These are phyloP conservation scores for Muscidifurax raptorellus DNA, from an alignment of 1,140 invertebrate genomes.

Conservation along the genomic window DNA sequence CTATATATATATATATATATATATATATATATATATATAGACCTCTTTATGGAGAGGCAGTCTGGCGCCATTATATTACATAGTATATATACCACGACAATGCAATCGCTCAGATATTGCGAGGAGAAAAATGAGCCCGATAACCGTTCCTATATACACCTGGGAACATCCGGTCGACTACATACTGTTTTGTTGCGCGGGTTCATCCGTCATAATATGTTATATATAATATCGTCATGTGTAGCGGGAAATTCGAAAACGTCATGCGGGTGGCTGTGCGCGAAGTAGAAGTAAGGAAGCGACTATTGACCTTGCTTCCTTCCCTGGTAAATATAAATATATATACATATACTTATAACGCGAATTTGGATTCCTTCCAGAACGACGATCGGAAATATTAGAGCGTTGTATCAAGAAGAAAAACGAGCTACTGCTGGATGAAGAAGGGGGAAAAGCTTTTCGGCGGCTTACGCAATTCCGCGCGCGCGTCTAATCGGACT, in stretches of 20 bases:
- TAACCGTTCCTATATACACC: not conserved
- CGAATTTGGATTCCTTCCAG: not conserved
- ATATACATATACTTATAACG: not conserved
- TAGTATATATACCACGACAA: not conserved
- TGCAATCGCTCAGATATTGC: slow-evolving; percentile 1
- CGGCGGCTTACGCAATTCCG: no score
- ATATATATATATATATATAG: no score
- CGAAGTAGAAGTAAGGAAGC: not conserved
- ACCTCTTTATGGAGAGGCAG: no score
- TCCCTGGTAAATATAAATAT: not conserved
- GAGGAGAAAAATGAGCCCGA: not conserved
- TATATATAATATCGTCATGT: not conserved
- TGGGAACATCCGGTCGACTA: not conserved
- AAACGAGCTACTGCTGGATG: no score
- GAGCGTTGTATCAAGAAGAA: no score
- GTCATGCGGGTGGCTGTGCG: not conserved
- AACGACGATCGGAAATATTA: no score
- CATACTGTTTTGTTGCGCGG: not conserved
- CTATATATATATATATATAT: no score
- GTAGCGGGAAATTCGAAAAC: not conserved
- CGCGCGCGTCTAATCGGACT: no score
- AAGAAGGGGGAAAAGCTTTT: no score
- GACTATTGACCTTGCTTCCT: not conserved
- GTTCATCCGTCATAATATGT: not conserved
- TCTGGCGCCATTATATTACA: no score